Evolutionary conservation across 2,888 invertebrate species (phyloP), one percentile per base, ranked within the genome.

Genomic region (Malachius bipustulatus): DNA sequence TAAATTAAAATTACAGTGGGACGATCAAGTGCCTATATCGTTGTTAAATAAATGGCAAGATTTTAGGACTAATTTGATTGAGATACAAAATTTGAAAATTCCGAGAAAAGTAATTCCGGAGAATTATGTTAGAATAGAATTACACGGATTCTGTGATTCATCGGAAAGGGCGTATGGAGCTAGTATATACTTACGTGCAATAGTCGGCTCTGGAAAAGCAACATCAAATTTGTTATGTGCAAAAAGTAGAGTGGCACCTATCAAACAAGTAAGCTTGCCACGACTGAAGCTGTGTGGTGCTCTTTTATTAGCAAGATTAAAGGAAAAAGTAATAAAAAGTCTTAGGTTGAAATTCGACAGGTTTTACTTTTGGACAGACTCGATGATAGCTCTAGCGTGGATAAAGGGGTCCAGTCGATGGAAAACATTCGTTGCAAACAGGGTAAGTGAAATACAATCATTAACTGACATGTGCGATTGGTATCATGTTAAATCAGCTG

Each of bases 361-460:
- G 24, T 8, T 8, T 19, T 19, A 19, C n/a, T 19, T 19, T 19
- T 19, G 24, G 24, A 8, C 24, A 19, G 34, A 34, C 16, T 34
- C 28, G 14, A 26, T 14, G 16, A 15, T 27, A n/a, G 8, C 34
- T 27, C 15, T 16, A 10, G 10, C 14, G 12, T 27, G 28, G 16
- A 34, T 34, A 12, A 9, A 9, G 12, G 16, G 29, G 14, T 14
- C 34, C 10, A 28, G 16, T n/a, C 14, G 34, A 14, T 34, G 34
- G 27, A 34, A 34, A 24, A 27, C 26, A 15, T 33, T 34, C 11
- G 26, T 34, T 12, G 27, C 34, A 4, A 34, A 34, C 16, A 26
- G 24, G 19, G 32, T 36, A 3, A 15, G 16, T 24, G 27, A 14
- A 14, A 31, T 36, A n/a, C 36, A 36, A 30, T 16, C 14, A 14